phyloP scores from a whole-genome alignment of 2,888 invertebrate genomes.

The Ectemnius cavifrons region DNA sequence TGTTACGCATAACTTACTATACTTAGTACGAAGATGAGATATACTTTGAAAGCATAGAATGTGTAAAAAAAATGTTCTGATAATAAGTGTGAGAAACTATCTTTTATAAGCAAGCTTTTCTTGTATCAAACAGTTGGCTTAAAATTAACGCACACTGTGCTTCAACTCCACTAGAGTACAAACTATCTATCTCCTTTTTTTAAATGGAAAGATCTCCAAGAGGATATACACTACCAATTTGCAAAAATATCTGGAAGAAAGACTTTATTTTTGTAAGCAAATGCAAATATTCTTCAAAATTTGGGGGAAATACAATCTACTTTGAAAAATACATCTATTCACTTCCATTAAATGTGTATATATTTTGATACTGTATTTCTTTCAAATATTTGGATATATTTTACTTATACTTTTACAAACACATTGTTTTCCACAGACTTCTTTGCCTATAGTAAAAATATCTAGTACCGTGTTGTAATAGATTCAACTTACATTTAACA shows the following conservation, averaged over 20 bases:
- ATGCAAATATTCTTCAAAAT: slow-evolving; percentile 32
- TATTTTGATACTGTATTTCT: too few species aligned
- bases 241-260: slow-evolving; percentile 31
- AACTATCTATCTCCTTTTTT: slow-evolving; percentile 41
- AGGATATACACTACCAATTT: slow-evolving; percentile 18
- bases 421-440: too few species aligned
- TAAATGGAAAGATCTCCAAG: slow-evolving; percentile 29
- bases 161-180: slow-evolving; percentile 49
- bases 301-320: slow-evolving; percentile 33
- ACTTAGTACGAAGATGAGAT: too few species aligned
- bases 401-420: too few species aligned
- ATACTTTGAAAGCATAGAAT: too few species aligned
- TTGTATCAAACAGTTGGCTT: slow-evolving; percentile 17
- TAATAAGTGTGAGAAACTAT: slow-evolving; percentile 25
- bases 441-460: too few species aligned
- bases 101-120: slow-evolving; percentile 23
- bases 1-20: too few species aligned
- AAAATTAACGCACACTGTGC: slow-evolving; percentile 32
- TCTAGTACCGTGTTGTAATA: too few species aligned
- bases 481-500: too few species aligned
- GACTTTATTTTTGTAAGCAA: slow-evolving; percentile 51
- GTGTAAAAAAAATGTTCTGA: too few species aligned
- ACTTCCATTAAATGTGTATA: not conserved
- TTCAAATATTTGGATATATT: too few species aligned
- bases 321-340: not conserved